Percentiles rank a stretch among this genome's conserved stretches.
phyloP scores from a whole-genome alignment of 1,140 invertebrate genomes.

The Phocides pigmalion region DNA sequence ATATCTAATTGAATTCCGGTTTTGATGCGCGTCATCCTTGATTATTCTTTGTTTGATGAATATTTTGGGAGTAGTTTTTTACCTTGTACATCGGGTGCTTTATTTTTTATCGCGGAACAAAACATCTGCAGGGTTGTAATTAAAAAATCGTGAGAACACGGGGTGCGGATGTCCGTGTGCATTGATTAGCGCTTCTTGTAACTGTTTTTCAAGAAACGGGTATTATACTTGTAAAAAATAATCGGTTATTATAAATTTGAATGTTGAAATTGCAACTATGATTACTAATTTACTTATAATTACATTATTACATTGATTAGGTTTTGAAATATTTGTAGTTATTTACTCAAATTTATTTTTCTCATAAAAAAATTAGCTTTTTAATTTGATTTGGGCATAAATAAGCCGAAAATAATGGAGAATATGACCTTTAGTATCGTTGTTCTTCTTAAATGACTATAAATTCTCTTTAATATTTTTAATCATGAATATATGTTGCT shows the following conservation, averaged over 20 bases:
- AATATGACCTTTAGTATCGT: too few species aligned
- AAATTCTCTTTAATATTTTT: too few species aligned
- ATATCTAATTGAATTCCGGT: conserved; percentile 80
- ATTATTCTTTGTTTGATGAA: conserved; percentile 77
- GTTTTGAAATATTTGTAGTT: too few species aligned
- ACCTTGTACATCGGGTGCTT: conserved; percentile 53
- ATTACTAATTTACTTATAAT: too few species aligned
- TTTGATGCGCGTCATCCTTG: conserved; percentile 73
- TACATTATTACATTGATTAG: too few species aligned
- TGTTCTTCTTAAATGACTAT: too few species aligned
- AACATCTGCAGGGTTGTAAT: conserved; percentile 75
- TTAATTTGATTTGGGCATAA: too few species aligned
- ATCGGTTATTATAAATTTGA: not conserved
- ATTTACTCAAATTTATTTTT: too few species aligned
- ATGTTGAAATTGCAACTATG: too few species aligned
- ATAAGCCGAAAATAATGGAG: too few species aligned
- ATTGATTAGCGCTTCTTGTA: conserved; percentile 59
- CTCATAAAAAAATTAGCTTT: too few species aligned
- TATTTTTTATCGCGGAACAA: conserved; percentile 68
- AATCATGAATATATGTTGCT: too few species aligned
- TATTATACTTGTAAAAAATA: conserved; percentile 20
- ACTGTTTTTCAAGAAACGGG: conserved; percentile 32
- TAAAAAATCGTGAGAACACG: conserved; percentile 79
- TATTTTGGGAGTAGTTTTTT: conserved; percentile 68
- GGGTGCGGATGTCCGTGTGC: conserved; percentile 54